phyloP scores from a whole-genome alignment of 2,113 vertebrate species.

The Trematomus loennbergii region DNA sequence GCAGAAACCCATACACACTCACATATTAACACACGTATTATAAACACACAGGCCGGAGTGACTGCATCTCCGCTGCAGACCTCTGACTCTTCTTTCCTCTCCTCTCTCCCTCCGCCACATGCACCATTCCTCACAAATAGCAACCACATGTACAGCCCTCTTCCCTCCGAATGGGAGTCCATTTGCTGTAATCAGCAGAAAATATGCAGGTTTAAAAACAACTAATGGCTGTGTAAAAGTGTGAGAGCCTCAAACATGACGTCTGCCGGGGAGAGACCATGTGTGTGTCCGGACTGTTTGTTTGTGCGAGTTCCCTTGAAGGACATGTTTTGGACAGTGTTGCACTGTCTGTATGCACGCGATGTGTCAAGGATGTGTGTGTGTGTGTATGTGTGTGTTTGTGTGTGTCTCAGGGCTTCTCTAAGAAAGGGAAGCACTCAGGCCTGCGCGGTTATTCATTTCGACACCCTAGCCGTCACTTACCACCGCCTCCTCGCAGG shows the following conservation, averaged over 20 bases:
- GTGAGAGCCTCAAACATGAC: constrained; percentile 48
- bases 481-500: constrained; percentile 54
- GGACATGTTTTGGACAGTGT: constrained; percentile 32
- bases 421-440: constrained; percentile 17
- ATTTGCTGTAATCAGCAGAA: constrained; percentile 97
- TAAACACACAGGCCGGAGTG: constrained; percentile 61
- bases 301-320: constrained; percentile 41
- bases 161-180: constrained; percentile 87
- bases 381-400: neutral
- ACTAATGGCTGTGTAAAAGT: constrained; percentile 86
- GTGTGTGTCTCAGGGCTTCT: constrained; percentile 33
- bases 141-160: constrained; percentile 94
- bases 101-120: constrained; percentile 85
- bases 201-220: constrained; percentile 90
- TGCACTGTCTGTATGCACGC: constrained; percentile 33
- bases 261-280: constrained; percentile 52
- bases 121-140: constrained; percentile 93
- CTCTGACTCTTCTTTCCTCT: constrained; percentile 81
- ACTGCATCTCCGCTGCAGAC: constrained; percentile 90
- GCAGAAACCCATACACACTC: constrained; percentile 44
- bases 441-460: constrained; percentile 39
- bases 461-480: constrained; percentile 54
- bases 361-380: constrained; percentile 43
- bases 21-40: constrained; percentile 51
- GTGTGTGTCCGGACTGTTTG: constrained; percentile 46